Conservation (phyloP, 1,140 invertebrate species). For the Camponotus pennsylvanicus region DNA sequence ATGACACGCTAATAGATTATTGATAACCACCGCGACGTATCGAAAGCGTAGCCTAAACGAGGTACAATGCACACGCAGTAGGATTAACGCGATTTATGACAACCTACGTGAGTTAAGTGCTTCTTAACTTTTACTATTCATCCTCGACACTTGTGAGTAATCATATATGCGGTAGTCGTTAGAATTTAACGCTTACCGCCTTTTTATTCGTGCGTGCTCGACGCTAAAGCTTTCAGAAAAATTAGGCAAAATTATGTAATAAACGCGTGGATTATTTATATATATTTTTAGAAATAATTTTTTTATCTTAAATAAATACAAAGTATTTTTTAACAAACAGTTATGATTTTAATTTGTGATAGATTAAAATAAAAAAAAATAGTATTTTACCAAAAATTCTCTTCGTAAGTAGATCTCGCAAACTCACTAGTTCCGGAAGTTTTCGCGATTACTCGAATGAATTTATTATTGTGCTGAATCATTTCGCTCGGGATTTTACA, state of each 20-base stretch:
- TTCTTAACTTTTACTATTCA: conserved; percentile 3
- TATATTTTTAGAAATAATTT: background rate
- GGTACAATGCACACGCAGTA: conserved; percentile 8
- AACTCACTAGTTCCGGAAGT: conserved; percentile 1
- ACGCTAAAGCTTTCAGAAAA: background rate
- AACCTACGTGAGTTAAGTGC: conserved; percentile 18
- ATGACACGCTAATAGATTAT: conserved; percentile 62
- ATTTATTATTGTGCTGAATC: conserved; percentile 36
- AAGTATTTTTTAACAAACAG: background rate
- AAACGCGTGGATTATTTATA: background rate
- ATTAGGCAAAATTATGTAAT: background rate
- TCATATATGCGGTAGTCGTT: background rate
- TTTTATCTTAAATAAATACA: background rate
- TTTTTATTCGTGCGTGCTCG: background rate
- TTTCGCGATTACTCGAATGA: conserved; percentile 2
- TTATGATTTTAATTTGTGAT: background rate
- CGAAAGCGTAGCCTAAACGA: conserved; percentile 34
- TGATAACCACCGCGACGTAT: conserved; percentile 33
- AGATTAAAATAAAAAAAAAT: background rate
- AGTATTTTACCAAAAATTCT: background rate
- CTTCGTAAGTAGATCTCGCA: background rate
- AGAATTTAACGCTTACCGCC: background rate
- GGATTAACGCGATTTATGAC: conserved; percentile 39
- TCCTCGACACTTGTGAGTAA: background rate
- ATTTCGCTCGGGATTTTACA: conserved; percentile 36